Evolutionary conservation across 1,140 invertebrate genomes (phyloP).

Genomic region (Megalopta genalis): DNA sequence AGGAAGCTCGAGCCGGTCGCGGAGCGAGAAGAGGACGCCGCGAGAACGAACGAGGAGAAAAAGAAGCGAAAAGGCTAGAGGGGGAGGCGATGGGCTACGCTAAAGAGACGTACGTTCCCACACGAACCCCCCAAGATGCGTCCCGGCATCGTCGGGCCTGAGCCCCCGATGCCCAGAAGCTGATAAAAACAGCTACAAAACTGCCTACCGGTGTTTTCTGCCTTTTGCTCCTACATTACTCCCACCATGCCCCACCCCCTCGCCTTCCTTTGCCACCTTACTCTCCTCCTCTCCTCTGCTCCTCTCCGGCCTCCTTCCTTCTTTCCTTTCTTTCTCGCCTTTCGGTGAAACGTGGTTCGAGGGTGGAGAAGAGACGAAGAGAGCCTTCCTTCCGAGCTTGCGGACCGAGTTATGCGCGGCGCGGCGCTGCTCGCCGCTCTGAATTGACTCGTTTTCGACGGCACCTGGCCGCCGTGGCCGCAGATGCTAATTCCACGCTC

Average conservation of each 20-base stretch:
- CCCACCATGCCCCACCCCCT: slow-evolving; percentile 55
- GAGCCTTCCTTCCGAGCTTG: not conserved
- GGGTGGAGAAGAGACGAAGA: slow-evolving; percentile 1
- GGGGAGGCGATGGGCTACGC: slow-evolving; percentile 63
- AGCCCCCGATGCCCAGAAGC: slow-evolving; percentile 79
- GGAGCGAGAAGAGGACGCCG: slow-evolving; percentile 33
- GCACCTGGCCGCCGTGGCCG: not conserved
- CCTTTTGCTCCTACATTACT: slow-evolving; percentile 77
- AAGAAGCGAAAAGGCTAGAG: slow-evolving; percentile 27
- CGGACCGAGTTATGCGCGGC: slow-evolving; percentile 2
- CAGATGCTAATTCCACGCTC: not conserved
- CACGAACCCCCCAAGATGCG: slow-evolving; percentile 80
- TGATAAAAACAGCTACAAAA: slow-evolving; percentile 81
- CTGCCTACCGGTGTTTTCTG: slow-evolving; percentile 80
- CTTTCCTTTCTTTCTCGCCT: slow-evolving; percentile 55
- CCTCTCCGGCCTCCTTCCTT: slow-evolving; percentile 34
- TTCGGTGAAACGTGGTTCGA: slow-evolving; percentile 27
- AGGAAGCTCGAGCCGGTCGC: slow-evolving; percentile 20
- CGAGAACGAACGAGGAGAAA: slow-evolving; percentile 49
- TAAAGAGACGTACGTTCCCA: slow-evolving; percentile 80
- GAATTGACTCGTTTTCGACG: slow-evolving; percentile 40
- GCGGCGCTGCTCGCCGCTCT: not conserved
- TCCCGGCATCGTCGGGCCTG: slow-evolving; percentile 70
- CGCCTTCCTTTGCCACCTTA: slow-evolving; percentile 29
- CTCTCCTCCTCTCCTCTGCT: not conserved